These are phyloP conservation scores for Cyrtodaria siliqua DNA, from an alignment of 2,888 invertebrate species.

Conservation along the genomic window DNA sequence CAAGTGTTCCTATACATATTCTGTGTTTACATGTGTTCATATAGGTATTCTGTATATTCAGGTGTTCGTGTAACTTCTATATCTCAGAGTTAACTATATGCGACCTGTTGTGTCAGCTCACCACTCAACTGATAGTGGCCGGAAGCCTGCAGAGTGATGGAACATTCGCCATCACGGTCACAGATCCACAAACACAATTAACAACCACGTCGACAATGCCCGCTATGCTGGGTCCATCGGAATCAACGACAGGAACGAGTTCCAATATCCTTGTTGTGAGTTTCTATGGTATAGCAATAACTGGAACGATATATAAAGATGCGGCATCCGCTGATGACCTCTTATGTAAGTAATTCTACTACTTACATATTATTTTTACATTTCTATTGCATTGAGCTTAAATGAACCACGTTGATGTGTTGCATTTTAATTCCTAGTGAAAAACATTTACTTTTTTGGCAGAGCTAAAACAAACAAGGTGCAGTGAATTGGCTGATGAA, in stretches of 20 bases:
- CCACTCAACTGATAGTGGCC: constrained; percentile 66
- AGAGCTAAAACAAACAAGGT: no score
- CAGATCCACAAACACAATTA: constrained; percentile 69
- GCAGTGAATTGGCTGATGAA: no score
- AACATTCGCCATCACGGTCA: constrained; percentile 62
- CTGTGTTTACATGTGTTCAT: constrained; percentile 74
- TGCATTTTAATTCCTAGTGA: no score
- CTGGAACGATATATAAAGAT: constrained; percentile 68
- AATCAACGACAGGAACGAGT: constrained; percentile 59
- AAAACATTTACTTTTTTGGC: no score
- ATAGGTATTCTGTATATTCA: constrained; percentile 46
- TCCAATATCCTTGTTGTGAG: constrained; percentile 60
- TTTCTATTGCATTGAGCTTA: no score
- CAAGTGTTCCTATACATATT: background rate
- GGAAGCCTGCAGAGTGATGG: constrained; percentile 69
- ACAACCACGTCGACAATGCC: constrained; percentile 58
- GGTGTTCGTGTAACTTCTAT: constrained; percentile 79
- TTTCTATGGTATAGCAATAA: constrained; percentile 71
- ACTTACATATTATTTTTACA: no score
- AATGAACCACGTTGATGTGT: no score
- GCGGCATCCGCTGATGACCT: constrained; percentile 54
- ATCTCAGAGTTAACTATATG: constrained; percentile 75
- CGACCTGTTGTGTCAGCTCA: constrained; percentile 71
- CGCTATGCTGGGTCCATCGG: constrained; percentile 71
- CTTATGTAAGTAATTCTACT: constrained; percentile 35